Evolutionary conservation across 2,888 invertebrate species (phyloP).

Genomic region (Tetragonisca angustula): DNA sequence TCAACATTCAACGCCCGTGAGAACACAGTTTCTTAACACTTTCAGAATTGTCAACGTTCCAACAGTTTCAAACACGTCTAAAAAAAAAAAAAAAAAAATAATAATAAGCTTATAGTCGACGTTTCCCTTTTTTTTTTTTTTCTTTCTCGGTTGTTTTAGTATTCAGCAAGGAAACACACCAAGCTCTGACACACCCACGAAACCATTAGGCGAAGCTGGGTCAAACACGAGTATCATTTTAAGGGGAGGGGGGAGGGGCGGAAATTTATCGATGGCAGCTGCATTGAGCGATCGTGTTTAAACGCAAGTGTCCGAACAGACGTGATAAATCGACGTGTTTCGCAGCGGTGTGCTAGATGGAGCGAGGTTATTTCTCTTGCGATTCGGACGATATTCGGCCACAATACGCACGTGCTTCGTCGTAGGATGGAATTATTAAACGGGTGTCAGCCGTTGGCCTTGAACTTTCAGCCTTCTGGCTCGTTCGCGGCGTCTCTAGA

Average conservation of each 20-base stretch:
- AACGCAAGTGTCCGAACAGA: constrained; percentile 2
- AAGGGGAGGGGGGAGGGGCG: constrained; percentile 18
- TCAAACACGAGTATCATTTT: constrained; percentile 46
- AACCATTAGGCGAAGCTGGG: constrained; percentile 55
- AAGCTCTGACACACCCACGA: constrained; percentile 34
- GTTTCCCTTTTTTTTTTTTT: neutral
- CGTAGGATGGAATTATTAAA: constrained; percentile 34
- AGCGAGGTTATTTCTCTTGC: neutral
- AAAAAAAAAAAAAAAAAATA: too few species aligned
- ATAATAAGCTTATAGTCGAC: constrained; percentile 34
- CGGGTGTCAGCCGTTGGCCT: constrained; percentile 30
- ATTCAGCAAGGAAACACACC: constrained; percentile 48
- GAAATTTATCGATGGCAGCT: neutral
- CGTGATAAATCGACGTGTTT: neutral
- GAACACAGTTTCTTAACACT: too few species aligned
- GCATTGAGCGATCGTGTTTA: constrained; percentile 36
- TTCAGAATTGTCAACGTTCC: too few species aligned
- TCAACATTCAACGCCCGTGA: too few species aligned
- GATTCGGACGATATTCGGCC: neutral
- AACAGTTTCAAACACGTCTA: too few species aligned
- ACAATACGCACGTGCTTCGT: neutral
- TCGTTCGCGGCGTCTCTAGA: constrained; percentile 15
- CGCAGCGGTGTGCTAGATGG: neutral
- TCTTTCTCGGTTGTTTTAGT: constrained; percentile 18
- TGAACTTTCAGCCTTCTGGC: constrained; percentile 46